Evolutionary conservation across 2,888 invertebrate species (phyloP), one percentile per base, ranked within the genome.

Genomic region (Amaurobius ferox): DNA sequence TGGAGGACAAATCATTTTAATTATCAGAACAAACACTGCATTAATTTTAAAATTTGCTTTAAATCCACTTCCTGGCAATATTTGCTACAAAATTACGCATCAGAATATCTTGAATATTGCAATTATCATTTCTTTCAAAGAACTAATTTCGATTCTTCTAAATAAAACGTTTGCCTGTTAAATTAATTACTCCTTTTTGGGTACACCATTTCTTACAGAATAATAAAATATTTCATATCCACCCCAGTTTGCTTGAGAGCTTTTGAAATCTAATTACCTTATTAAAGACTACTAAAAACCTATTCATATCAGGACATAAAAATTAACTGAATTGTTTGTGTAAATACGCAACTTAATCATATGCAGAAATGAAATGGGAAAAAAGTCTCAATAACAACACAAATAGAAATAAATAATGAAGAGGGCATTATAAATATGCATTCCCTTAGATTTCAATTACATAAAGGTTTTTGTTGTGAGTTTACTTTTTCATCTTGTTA

Each of bases 261-360:
- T 67, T 30, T 26, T 13, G n/a, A 76, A 81, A 83, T 77, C 67
- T 77, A 28, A 77, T 83, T 83, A 83, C 28, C 72, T 83, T 71
- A 83, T 72, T 77, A 77, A 35, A 55, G 29, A 66, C 19, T 7
- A n/a, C 7, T 76, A 83, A 83, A 83, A 83, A 83, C 29, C 67
- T 80, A 73, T 80, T 80, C 55, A 48, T 73, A 44, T 73, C 73
- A 83, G 61, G 29, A 32, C 23, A 64, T 71, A 83, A 83, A 83
- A 83, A 83, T 83, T 29, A 39, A 44, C 26, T 28, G 6, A 76
- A 76, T 70, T 81, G 74, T 70, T 76, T 76, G 35, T 62, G 62
- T 71, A 68, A 80, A 80, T 68, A 68, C 32, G 19, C 23, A 23
- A 55, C 23, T 16, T 55, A 55, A 55, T 55, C 19, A 55, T 55